Evolutionary conservation across 2,113 vertebrate species (phyloP).

Genomic region (Tyto alba): DNA sequence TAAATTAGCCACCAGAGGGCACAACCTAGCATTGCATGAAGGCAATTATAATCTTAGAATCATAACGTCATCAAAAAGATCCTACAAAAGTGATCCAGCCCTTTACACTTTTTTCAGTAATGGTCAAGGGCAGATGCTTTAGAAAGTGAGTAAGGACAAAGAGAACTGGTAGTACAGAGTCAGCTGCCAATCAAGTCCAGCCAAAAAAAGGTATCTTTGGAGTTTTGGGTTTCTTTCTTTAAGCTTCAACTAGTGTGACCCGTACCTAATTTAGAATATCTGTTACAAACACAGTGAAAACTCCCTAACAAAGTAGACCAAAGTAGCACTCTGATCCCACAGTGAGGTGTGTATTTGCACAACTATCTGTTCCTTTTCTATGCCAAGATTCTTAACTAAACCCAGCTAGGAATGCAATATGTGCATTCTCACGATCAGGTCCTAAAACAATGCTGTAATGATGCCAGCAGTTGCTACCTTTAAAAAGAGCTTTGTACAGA

Average conservation of each 20-base stretch:
- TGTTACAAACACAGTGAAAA: not conserved
- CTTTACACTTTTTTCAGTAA: not conserved
- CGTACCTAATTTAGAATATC: not conserved
- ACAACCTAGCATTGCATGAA: not conserved
- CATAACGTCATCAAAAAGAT: not conserved
- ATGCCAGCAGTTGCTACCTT: not conserved
- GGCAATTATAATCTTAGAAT: accelerated
- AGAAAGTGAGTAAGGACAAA: not conserved
- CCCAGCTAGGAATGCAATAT: not conserved
- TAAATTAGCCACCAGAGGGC: slow-evolving; percentile 52
- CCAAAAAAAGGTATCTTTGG: not conserved
- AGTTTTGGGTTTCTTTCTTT: not conserved
- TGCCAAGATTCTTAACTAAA: not conserved
- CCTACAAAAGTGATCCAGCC: not conserved
- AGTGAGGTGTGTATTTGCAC: not conserved
- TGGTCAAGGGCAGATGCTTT: not conserved
- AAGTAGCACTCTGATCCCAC: not conserved
- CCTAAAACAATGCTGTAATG: not conserved
- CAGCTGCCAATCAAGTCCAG: not conserved
- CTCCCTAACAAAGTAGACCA: not conserved
- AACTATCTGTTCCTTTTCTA: not conserved
- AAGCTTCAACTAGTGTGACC: not conserved
- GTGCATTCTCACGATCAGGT: not conserved
- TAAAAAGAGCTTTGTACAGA: not conserved
- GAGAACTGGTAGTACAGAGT: not conserved